A percentile compares a stretch with the other conserved stretches of the same genome.
phyloP scores from a whole-genome alignment of 2,113 vertebrate genomes.

The Cranoglanis bouderius region DNA sequence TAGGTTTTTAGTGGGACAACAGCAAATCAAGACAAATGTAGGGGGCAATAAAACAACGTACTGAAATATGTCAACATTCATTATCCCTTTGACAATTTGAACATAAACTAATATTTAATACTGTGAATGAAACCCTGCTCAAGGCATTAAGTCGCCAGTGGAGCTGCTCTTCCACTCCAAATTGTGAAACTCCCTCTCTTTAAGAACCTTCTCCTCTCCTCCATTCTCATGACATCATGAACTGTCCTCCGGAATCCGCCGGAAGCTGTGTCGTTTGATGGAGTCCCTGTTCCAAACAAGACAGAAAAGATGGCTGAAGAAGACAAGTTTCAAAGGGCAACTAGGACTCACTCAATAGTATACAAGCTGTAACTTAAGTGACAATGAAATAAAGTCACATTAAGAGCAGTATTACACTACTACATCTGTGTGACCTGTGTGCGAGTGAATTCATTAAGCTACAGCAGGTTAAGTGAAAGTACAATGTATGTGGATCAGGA shows the following conservation, averaged over 20 bases:
- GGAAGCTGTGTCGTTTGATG: constrained; percentile 77
- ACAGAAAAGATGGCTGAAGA: constrained; percentile 5
- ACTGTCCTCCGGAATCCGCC: constrained; percentile 73
- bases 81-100: not conserved
- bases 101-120: constrained; percentile 31
- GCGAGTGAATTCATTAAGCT: not conserved
- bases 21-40: not conserved
- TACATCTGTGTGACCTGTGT: not conserved
- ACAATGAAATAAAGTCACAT: not conserved
- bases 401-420: not conserved
- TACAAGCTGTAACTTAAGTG: not conserved
- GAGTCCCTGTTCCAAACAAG: constrained; percentile 68
- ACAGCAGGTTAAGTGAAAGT: not conserved
- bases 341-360: not conserved
- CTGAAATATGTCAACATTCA: not conserved
- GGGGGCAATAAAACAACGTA: not conserved
- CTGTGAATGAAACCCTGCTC: constrained; percentile 29
- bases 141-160: constrained; percentile 32
- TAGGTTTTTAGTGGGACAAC: not conserved
- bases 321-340: not conserved
- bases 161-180: constrained; percentile 31
- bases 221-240: constrained; percentile 62
- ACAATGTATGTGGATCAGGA: not conserved
- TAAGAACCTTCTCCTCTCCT: constrained; percentile 24
- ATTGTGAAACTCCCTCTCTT: constrained; percentile 5